A percentile compares a stretch with the other conserved stretches of the same genome.
phyloP scores from a whole-genome alignment of 2,888 invertebrate species.

The Furcula furcula region DNA sequence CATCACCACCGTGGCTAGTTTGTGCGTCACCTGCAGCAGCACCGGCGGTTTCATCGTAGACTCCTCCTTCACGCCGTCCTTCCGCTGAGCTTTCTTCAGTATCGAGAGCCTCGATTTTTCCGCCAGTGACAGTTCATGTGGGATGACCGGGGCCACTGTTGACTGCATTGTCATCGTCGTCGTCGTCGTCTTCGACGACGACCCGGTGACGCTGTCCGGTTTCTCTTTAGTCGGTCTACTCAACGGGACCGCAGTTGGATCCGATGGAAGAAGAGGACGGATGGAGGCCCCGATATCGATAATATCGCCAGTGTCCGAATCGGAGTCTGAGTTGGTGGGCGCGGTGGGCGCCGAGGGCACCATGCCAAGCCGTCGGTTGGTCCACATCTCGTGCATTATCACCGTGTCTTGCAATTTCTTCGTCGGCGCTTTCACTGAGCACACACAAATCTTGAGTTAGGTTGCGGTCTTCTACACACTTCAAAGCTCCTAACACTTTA shows the following conservation, averaged over 20 bases:
- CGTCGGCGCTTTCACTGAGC: constrained; percentile 45
- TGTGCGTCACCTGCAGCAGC: constrained; percentile 53
- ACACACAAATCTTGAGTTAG: constrained; percentile 64
- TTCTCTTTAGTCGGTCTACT: too few species aligned
- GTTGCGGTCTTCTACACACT: constrained; percentile 13
- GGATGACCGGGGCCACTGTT: constrained; percentile 1
- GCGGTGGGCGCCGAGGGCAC: constrained; percentile 2
- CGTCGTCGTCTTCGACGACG: neutral
- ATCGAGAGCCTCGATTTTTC: constrained; percentile 66
- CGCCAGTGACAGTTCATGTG: constrained; percentile 46
- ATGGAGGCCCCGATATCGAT: neutral
- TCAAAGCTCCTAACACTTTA: constrained; percentile 1
- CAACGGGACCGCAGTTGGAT: too few species aligned
- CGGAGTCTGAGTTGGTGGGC: constrained; percentile 5
- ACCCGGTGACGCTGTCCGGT: too few species aligned
- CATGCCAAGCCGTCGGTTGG: constrained; percentile 6
- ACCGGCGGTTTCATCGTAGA: constrained; percentile 60
- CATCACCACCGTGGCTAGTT: constrained; percentile 56
- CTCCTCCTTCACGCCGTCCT: constrained; percentile 39
- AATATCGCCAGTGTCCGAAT: neutral
- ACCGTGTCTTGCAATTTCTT: constrained; percentile 12
- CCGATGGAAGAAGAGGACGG: too few species aligned
- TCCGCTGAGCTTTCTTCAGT: constrained; percentile 57
- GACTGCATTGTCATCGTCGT: neutral
- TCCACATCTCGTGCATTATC: constrained; percentile 23